phyloP scores from a whole-genome alignment of 2,888 invertebrate species.

The Agrotis puta region DNA sequence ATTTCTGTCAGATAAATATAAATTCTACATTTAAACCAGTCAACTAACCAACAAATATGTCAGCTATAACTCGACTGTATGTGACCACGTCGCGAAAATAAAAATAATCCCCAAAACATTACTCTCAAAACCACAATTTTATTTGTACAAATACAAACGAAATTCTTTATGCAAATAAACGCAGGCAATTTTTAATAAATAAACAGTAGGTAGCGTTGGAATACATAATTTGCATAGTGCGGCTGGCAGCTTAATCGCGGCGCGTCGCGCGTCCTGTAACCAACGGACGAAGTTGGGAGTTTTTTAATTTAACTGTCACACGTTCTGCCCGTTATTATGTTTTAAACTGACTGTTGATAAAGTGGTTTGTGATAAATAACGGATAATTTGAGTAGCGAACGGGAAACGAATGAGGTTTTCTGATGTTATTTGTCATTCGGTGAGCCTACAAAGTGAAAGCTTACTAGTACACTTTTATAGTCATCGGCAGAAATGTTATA shows the following conservation, averaged over 20 bases:
- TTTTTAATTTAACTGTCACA: constrained; percentile 61
- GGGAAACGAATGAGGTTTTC: constrained; percentile 20
- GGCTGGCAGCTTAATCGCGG: constrained; percentile 59
- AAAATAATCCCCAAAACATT: constrained; percentile 2
- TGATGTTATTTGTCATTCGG: constrained; percentile 32
- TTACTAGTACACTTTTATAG: no score
- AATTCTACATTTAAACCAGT: background rate
- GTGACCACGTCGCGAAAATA: background rate
- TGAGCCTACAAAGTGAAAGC: background rate
- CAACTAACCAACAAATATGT: background rate
- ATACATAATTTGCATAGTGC: constrained; percentile 59
- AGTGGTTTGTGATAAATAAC: constrained; percentile 47
- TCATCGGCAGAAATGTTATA: no score
- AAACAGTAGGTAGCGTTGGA: constrained; percentile 48
- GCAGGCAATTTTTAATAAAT: constrained; percentile 55
- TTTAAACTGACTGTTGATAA: constrained; percentile 55
- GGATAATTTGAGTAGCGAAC: constrained; percentile 24
- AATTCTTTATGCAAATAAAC: constrained; percentile 48
- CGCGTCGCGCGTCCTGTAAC: constrained; percentile 37
- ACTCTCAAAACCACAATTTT: constrained; percentile 20
- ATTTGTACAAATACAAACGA: constrained; percentile 18
- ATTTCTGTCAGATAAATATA: background rate
- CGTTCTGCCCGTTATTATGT: constrained; percentile 47
- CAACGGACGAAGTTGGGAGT: constrained; percentile 29
- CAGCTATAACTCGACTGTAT: no score